A percentile compares a stretch with the other conserved stretches of the same genome.
phyloP scores from a whole-genome alignment of 1,140 invertebrate genomes.

The Camponotus pennsylvanicus region DNA sequence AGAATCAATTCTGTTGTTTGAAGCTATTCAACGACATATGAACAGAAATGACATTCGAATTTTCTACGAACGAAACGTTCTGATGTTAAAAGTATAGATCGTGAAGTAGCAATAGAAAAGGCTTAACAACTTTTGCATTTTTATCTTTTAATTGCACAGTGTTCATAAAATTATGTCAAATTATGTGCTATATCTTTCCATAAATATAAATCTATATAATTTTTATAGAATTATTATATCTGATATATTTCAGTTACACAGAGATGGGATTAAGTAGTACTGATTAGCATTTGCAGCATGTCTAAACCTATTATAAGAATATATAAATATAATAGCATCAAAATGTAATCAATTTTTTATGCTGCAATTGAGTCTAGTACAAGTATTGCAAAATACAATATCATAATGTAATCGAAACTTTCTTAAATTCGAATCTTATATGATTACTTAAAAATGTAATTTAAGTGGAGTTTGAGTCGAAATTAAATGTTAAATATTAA shows the following conservation, averaged over 20 bases:
- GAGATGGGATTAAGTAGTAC: not conserved
- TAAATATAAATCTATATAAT: not conserved
- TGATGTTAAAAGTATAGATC: not conserved
- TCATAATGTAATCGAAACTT: conserved; percentile 16
- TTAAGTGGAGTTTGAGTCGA: no score
- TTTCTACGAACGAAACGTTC: not conserved
- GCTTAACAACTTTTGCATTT: not conserved
- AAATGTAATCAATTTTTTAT: conserved; percentile 9
- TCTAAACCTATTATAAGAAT: not conserved
- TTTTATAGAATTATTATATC: not conserved
- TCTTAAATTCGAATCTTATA: conserved; percentile 13
- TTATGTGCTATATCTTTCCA: not conserved
- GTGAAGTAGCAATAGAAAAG: not conserved
- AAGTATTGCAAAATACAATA: not conserved
- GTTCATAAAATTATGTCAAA: conserved; percentile 5
- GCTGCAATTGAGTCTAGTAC: not conserved
- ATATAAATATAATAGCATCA: conserved; percentile 8
- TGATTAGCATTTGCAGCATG: not conserved
- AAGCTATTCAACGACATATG: not conserved
- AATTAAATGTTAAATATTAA: not conserved
- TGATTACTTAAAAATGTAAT: not conserved
- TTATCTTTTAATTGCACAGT: not conserved
- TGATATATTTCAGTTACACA: not conserved
- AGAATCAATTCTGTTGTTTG: conserved; percentile 6
- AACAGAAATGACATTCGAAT: conserved; percentile 3